phyloP scores from a whole-genome alignment of 2,888 invertebrate genomes.

The Thymelicus acteon region DNA sequence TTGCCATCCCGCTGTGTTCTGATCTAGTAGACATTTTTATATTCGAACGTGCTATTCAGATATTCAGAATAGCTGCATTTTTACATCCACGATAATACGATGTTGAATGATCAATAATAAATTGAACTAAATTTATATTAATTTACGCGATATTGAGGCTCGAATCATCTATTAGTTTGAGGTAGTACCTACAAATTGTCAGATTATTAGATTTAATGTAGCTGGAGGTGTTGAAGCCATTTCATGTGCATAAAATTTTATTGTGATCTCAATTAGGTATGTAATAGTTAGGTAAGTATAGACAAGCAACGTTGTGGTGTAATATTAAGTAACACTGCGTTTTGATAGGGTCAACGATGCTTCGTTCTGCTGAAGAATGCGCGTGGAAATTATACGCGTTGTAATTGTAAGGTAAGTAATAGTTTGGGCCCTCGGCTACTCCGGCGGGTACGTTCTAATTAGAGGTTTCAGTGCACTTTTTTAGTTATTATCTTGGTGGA shows the following conservation, averaged over 20 bases:
- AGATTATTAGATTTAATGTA: too few species aligned
- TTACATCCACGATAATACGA: not conserved
- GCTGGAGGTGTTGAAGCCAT: too few species aligned
- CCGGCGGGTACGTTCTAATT: not conserved
- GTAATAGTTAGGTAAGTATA: not conserved
- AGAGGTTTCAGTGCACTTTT: not conserved
- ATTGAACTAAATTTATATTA: too few species aligned
- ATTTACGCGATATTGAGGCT: too few species aligned
- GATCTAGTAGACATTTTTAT: conserved; percentile 17
- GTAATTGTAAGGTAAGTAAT: conserved; percentile 6
- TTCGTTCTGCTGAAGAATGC: not conserved
- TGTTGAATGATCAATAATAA: too few species aligned
- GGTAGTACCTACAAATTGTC: too few species aligned
- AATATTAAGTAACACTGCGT: not conserved
- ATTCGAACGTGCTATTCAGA: conserved; percentile 10
- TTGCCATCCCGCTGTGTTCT: conserved; percentile 9
- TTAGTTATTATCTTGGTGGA: not conserved
- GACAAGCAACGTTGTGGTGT: not conserved
- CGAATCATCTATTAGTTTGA: too few species aligned
- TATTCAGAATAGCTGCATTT: not conserved
- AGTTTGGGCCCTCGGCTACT: not conserved
- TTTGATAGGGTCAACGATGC: not conserved
- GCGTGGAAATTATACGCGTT: not conserved
- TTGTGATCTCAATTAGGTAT: too few species aligned
- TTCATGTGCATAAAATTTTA: too few species aligned